Percentiles rank a stretch among this genome's conserved stretches.
These are phyloP conservation scores for Phalacrocorax brasilianus DNA, from an alignment of 2,113 vertebrate species.

Conservation along the genomic window DNA sequence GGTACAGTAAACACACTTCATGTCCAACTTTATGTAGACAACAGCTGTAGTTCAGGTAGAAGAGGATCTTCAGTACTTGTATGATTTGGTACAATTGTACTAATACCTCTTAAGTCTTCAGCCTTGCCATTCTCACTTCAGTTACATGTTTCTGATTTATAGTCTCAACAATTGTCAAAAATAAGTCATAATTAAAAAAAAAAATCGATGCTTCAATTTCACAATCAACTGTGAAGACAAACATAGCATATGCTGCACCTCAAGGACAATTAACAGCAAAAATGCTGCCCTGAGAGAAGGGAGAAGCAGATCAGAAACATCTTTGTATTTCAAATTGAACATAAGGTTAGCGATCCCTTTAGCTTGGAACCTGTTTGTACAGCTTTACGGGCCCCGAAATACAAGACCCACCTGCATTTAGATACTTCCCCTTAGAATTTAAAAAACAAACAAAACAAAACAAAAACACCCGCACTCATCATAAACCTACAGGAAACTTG, in stretches of 20 bases:
- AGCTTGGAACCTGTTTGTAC: background rate
- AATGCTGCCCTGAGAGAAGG: background rate
- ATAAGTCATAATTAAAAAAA: constrained; percentile 21
- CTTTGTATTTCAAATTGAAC: background rate
- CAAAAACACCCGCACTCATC: accelerated
- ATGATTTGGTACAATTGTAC: background rate
- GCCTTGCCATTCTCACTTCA: background rate
- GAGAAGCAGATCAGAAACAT: background rate
- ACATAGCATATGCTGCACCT: background rate
- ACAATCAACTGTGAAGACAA: background rate
- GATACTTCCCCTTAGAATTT: background rate
- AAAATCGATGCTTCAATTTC: background rate
- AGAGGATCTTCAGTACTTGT: background rate
- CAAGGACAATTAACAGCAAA: background rate
- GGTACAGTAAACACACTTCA: background rate
- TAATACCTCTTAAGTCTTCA: background rate
- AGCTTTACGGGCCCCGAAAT: background rate
- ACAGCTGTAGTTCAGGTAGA: background rate
- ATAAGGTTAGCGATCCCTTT: background rate
- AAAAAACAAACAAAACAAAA: background rate
- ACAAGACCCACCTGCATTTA: background rate
- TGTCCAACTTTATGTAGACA: background rate
- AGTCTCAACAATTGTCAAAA: background rate
- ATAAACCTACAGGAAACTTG: background rate
- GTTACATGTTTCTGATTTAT: constrained; percentile 21